Conservation (phyloP, 2,888 invertebrate species). For the Eupeodes luniger region DNA sequence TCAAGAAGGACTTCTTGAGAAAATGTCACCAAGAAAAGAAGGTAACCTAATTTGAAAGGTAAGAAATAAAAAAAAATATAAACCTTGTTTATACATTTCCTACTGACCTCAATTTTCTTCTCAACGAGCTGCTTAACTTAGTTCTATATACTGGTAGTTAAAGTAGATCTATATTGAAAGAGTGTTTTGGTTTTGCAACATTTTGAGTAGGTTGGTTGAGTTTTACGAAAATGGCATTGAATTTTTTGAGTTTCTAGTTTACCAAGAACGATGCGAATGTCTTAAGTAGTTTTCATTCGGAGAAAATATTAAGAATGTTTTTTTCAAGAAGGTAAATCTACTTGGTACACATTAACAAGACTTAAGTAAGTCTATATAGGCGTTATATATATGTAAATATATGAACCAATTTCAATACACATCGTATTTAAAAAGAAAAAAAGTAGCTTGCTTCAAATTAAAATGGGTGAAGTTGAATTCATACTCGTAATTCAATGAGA, state of each 20-base stretch:
- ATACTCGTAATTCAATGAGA: too few species aligned
- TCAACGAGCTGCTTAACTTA: background rate
- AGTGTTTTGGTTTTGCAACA: background rate
- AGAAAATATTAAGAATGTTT: background rate
- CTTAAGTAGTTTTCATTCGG: background rate
- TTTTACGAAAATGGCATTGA: conserved; percentile 14
- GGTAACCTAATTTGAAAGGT: background rate
- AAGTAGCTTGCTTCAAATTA: too few species aligned
- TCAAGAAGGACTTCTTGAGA: background rate
- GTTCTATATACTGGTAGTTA: background rate
- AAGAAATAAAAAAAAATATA: background rate
- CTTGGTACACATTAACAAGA: background rate
- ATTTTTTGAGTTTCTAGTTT: background rate
- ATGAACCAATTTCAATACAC: too few species aligned
- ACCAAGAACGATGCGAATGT: background rate
- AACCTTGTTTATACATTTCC: background rate
- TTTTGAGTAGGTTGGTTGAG: background rate
- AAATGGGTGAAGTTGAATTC: too few species aligned
- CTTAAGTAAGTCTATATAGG: background rate
- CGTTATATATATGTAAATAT: too few species aligned
- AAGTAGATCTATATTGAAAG: background rate
- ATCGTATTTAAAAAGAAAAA: too few species aligned
- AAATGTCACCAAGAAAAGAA: background rate
- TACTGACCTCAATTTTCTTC: conserved; percentile 5
- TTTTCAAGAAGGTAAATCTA: background rate